Percentiles rank a stretch among this genome's conserved stretches.
These are phyloP conservation scores for Nyctereutes procyonoides DNA, from an alignment of 2,113 vertebrate genomes.

Conservation along the genomic window DNA sequence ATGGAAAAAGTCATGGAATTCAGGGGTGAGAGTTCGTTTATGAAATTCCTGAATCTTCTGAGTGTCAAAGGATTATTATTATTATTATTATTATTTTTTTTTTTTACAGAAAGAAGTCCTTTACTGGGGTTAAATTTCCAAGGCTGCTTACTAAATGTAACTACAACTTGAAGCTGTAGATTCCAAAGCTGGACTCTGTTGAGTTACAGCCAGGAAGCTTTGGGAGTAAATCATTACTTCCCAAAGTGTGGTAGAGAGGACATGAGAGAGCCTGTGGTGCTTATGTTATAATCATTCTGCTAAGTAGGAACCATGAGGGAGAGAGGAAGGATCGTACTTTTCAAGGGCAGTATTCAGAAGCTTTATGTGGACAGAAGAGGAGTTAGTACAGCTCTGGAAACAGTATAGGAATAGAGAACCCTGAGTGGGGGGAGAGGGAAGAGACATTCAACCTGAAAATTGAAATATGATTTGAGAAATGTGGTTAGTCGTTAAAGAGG, in stretches of 20 bases:
- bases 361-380: not conserved
- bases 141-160: not conserved
- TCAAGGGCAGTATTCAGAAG: not conserved
- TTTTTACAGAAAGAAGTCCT: slow-evolving; percentile 1
- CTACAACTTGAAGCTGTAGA: not conserved
- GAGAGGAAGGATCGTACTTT: not conserved
- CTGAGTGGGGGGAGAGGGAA: not conserved
- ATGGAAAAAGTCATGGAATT: slow-evolving; percentile 33
- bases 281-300: not conserved
- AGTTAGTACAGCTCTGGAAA: not conserved
- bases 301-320: not conserved
- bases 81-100: not conserved
- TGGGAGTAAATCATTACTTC: slow-evolving; percentile 53
- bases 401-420: not conserved
- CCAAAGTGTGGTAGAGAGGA: not conserved
- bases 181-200: slow-evolving; percentile 36
- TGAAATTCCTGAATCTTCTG: not conserved
- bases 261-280: not conserved
- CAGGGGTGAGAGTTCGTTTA: not conserved
- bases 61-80: slow-evolving; percentile 23
- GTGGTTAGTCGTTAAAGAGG: not conserved
- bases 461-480: slow-evolving; percentile 34
- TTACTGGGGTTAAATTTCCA: not conserved
- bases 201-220: not conserved
- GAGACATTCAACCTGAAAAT: slow-evolving; percentile 30